Evolutionary conservation across 2,888 invertebrate species (phyloP), one percentile per base, ranked within the genome.

Genomic region (Melieria picta): DNA sequence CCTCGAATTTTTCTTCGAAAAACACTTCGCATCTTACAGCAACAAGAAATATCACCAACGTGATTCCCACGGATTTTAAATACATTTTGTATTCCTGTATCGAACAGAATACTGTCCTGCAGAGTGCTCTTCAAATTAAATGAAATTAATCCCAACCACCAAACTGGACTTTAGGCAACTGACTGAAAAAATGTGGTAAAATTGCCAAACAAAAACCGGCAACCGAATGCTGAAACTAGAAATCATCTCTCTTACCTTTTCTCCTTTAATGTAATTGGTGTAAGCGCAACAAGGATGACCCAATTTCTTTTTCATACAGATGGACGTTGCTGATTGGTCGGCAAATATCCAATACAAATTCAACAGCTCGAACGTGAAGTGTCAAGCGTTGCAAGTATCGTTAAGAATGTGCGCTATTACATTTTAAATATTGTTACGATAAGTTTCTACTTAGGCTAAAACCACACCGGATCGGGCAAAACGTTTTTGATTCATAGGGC

Each of bases 1-100:
- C 93, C 60, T 87, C 87, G 88, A 95, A 95, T 81, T 91, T 93
- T 84, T 95, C 95, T 83, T 95, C 93, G 79, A 92, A 91, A 88
- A 89, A 92, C 77, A 94, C 90, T 83, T 93, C 91, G 81, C 92
- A 92, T 81, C 89, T 89, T 79, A 90, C 90, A 50, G 75, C 67
- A 52, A 72, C 77, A 70, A 76, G 52, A 69, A 79, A 52, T 10
- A 64, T 50, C 62, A 47, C 16, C 45, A 63, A 62, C 61, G 61
- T 5, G 61, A 58, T 71, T 62, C 57, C 63, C n/a, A 16, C 13
- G 52, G 60, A 57, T 47, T 70, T 70, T 30, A 43, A 7, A 30
- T 55, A 30, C 10, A 13, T 13, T n/a, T 52, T 52, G 11, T 9
- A 52, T 7, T 52, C 11, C 13, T 52, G 11, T 52, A 52, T n/a